Conservation (phyloP, 2,113 vertebrate species). For the Pituophis catenifer region DNA sequence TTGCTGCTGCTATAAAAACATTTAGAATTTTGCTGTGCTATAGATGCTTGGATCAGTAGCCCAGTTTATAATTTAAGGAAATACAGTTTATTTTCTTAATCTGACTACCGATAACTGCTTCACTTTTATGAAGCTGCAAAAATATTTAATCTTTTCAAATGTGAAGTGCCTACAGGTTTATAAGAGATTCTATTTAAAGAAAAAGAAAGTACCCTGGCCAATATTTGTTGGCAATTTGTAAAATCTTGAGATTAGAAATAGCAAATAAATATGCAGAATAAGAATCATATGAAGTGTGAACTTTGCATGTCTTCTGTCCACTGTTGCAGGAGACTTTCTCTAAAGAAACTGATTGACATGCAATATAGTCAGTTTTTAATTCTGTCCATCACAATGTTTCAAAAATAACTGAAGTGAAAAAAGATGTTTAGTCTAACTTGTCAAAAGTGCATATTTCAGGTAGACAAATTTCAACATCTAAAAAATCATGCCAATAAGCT, state of each 20-base stretch:
- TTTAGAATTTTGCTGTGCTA: neutral
- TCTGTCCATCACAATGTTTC: slow-evolving; percentile 14
- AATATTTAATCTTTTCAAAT: slow-evolving; percentile 47
- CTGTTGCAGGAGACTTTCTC: slow-evolving; percentile 27
- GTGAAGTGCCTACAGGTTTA: slow-evolving; percentile 40
- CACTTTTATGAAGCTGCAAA: slow-evolving; percentile 40
- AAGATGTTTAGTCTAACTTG: neutral
- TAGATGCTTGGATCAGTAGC: neutral
- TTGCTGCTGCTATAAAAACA: neutral
- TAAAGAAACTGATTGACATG: slow-evolving; percentile 1
- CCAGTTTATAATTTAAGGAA: neutral
- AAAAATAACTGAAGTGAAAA: neutral
- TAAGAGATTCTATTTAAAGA: slow-evolving; percentile 43
- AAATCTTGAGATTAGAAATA: slow-evolving; percentile 28
- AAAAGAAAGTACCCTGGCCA: slow-evolving; percentile 34
- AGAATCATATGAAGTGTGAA: slow-evolving; percentile 37
- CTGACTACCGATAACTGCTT: neutral
- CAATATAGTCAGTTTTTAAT: neutral
- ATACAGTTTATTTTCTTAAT: neutral
- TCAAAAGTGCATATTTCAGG: slow-evolving; percentile 39
- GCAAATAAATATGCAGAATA: neutral
- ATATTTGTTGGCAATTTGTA: slow-evolving; percentile 9
- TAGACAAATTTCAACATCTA: slow-evolving; percentile 14
- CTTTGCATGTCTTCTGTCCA: slow-evolving; percentile 38
- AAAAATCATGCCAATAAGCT: slow-evolving; percentile 38